Evolutionary conservation across 2,797 vertebrate species (phyloP), one percentile per base, ranked within the genome.

Genomic region (Erpetoichthys calabaricus): DNA sequence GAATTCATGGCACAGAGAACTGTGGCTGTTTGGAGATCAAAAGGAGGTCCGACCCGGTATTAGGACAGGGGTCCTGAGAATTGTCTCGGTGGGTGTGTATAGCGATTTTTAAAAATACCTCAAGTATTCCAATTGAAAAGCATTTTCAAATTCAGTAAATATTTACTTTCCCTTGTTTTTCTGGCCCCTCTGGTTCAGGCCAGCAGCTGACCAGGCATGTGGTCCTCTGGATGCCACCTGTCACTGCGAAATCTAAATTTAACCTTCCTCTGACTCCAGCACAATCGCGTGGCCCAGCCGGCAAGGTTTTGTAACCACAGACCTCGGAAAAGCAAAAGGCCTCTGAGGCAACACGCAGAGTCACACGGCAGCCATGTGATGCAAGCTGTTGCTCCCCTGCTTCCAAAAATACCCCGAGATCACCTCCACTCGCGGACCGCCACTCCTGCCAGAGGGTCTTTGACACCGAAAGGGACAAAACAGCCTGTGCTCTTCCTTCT

Each of bases 231-330:
- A 41, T 5, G n/a, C 45, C 84, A 87, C 84, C 85, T 87, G 85
- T 79, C 73, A 75, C 77, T 80, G 81, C 68, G 2, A 73, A 57
- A 67, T 87, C 73, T 66, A 64, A 59, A 62, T 61, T 51, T 60
- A 65, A 71, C 25, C 25, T 86, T 86, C 86, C 83, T 81, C 81
- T 81, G 86, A 80, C 77, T 60, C 47, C 70, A 69, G 69, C 67
- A 55, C 67, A 67, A 73, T 69, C 71, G 67, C 7, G n/a, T n/a
- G 56, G 59, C 45, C 47, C 47, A 57, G 8, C 47, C 42, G 49
- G 25, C 25, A 42, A 45, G 45, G 7, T 7, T 45, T 54, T 44
- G 49, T 51, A 44, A 49, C 5, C 43, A 44, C 59, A 75, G 75
- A 74, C 63, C 68, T 66, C 25, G 2, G 25, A 25, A 25, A 67